Evolutionary conservation across 2,113 vertebrate species (phyloP).

Genomic region (Morone saxatilis): DNA sequence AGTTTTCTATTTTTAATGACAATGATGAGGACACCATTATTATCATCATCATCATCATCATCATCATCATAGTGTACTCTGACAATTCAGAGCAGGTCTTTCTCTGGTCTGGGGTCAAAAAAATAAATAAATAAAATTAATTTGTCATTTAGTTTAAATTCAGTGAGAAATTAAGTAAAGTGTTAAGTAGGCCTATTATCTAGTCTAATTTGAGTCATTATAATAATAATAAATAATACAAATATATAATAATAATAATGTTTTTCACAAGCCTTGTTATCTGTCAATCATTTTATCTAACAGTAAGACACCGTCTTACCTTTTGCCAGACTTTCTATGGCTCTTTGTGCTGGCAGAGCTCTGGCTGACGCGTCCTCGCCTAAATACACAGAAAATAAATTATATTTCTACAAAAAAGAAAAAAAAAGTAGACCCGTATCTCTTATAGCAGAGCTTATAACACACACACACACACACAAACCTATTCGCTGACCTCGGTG

Average conservation of each 20-base stretch:
- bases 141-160: not conserved
- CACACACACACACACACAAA: not conserved
- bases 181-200: too few relatives aligned
- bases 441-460: not conserved
- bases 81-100: slow-evolving; percentile 53
- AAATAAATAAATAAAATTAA: not conserved
- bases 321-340: slow-evolving; percentile 93
- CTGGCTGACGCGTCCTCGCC: slow-evolving; percentile 87
- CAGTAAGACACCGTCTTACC: slow-evolving; percentile 81
- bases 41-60: not conserved
- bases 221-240: slow-evolving; percentile 28
- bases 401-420: not conserved
- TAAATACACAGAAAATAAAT: slow-evolving; percentile 74
- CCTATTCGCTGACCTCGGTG: not conserved
- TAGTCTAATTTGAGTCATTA: not conserved
- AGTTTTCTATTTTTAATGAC: slow-evolving; percentile 59
- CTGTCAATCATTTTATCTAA: not conserved
- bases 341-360: slow-evolving; percentile 87
- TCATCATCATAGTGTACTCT: slow-evolving; percentile 24
- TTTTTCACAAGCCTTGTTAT: not conserved
- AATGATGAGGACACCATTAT: slow-evolving; percentile 20
- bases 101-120: slow-evolving; percentile 20
- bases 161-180: not conserved
- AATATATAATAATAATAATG: not conserved
- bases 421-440: not conserved